Evolutionary conservation across 2,797 vertebrate genomes (phyloP), one percentile per base, ranked within the genome.

Genomic region (Carduelis carduelis): DNA sequence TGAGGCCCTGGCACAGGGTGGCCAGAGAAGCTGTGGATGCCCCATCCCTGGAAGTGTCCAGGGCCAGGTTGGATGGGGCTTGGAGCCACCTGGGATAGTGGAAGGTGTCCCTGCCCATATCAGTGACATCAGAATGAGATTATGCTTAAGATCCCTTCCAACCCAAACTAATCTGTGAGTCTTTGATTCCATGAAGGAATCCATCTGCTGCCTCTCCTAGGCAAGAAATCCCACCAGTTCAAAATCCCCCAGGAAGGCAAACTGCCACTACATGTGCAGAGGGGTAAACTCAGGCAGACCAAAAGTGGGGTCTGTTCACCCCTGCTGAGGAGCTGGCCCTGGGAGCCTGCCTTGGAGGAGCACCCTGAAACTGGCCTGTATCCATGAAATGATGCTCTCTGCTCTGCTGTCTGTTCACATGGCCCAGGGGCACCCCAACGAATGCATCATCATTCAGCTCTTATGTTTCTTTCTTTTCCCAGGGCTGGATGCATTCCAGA

Each of bases 61-160:
- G 1, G 50, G 21, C 12, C 12, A 65, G 18, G 14, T 0, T 89
- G n/a, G 37, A 64, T 0, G 0, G 30, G 39, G 11, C 12, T 35
- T 32, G 44, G 46, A 57, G 28, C 50, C 23, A 0, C 52, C 39
- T 77, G 50, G 37, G 2, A 0, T 0, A 10, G 26, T 41, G 44
- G 44, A 2, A 65, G 21, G 4, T 35, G 30, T 35, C 72, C 22
- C 26, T 83, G 30, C 39, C 50, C 30, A 4, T 7, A 8, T 5
- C 71, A 64, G n/a, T 68, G 46, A n/a, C 11, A 28, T 17, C 2
- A 4, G 37, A 52, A 70, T 6, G 14, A 41, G 37, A 52, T 46
- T 11, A 30, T 6, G 41, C 4, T 63, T 14, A 30, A 30, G 2
- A 49, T 27, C 8, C 18, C 12, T 64, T 52, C 12, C 7, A 23